Evolutionary conservation across 2,888 invertebrate genomes (phyloP).

Genomic region (Pachymerium ferrugineum): DNA sequence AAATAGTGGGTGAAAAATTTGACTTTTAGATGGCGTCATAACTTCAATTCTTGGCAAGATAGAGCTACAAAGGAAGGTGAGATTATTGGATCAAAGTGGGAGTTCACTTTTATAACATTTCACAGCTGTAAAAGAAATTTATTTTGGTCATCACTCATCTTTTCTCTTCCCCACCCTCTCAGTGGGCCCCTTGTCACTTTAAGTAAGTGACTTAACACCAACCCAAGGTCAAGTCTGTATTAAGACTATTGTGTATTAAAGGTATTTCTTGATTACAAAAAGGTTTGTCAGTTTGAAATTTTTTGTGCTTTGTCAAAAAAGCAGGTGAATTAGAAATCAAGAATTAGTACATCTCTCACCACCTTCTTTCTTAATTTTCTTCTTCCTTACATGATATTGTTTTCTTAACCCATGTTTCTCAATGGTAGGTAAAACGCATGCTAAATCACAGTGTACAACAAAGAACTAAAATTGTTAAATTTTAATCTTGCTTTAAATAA

Average conservation of each 20-base stretch:
- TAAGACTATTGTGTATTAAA: neutral
- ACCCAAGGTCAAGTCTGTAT: neutral
- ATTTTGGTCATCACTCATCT: conserved; percentile 3
- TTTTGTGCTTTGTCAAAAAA: neutral
- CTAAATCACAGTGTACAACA: no score
- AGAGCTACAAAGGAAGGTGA: neutral
- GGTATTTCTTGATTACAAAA: neutral
- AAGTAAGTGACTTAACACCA: conserved; percentile 9
- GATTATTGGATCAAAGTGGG: conserved; percentile 3
- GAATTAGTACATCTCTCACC: no score
- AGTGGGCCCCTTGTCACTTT: neutral
- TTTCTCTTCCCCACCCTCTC: neutral
- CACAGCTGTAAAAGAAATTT: conserved; percentile 13
- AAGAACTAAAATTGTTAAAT: no score
- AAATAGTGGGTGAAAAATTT: neutral
- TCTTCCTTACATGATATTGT: no score
- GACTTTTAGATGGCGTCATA: neutral
- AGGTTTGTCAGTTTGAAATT: neutral
- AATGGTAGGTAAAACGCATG: no score
- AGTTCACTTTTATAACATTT: conserved; percentile 3
- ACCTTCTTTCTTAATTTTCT: no score
- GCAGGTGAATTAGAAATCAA: no score
- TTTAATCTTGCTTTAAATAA: no score
- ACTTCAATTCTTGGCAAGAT: neutral
- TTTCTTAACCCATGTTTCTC: no score